phyloP scores from a whole-genome alignment of 2,888 invertebrate species.

The Cryptocheilus praepositus region DNA sequence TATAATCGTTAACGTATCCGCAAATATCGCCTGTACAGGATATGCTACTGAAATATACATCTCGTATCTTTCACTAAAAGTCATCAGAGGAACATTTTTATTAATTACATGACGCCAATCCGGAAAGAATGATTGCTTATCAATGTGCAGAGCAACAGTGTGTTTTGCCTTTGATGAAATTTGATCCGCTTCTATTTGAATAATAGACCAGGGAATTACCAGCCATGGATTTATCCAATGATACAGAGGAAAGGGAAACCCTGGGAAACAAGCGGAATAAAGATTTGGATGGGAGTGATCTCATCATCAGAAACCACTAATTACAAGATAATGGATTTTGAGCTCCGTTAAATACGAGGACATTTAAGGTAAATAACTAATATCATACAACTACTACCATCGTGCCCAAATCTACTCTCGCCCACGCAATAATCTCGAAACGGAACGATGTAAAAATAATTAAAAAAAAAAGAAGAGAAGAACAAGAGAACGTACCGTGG shows the following conservation, averaged over 20 bases:
- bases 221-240: slow-evolving; percentile 61
- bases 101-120: slow-evolving; percentile 21
- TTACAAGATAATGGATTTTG: slow-evolving; percentile 56
- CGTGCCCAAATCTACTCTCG: slow-evolving; percentile 56
- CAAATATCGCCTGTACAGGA: slow-evolving; percentile 52
- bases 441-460: background rate
- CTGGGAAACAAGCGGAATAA: slow-evolving; percentile 28
- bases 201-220: slow-evolving; percentile 40
- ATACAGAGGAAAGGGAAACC: slow-evolving; percentile 41
- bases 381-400: slow-evolving; percentile 64
- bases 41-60: slow-evolving; percentile 57
- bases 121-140: slow-evolving; percentile 13
- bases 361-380: slow-evolving; percentile 58
- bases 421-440: slow-evolving; percentile 44
- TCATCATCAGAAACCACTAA: slow-evolving; percentile 48
- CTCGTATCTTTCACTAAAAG: slow-evolving; percentile 47
- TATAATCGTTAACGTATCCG: slow-evolving; percentile 39
- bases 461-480: background rate
- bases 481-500: slow-evolving; percentile 12
- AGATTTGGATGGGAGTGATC: slow-evolving; percentile 35
- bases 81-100: slow-evolving; percentile 35
- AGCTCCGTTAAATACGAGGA: slow-evolving; percentile 62
- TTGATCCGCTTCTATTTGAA: slow-evolving; percentile 28
- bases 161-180: slow-evolving; percentile 5
- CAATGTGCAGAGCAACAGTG: slow-evolving; percentile 13